These are phyloP conservation scores for honey bee (Apis mellifera) DNA, from an alignment of 1,140 invertebrate species.

Conservation along the genomic window Amel_HAv3.1 CM009937.2:13740501-13741000, in stretches of 20 bases:
- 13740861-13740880: background rate
- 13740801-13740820: too few relatives aligned
- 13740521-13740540: background rate
- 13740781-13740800: background rate
- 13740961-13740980: background rate
- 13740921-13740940: too few relatives aligned
- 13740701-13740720: background rate
- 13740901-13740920: too few relatives aligned
- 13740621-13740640: constrained; percentile 16
- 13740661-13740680: constrained; percentile 28
- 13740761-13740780: background rate
- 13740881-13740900: background rate
- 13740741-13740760: background rate
- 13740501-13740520: background rate
- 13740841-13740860: background rate
- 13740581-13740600: constrained; percentile 2
- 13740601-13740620: constrained; percentile 27
- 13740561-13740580: background rate
- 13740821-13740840: background rate
- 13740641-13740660: background rate
- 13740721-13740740: background rate
- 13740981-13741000: background rate
- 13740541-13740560: constrained; percentile 13
- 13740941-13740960: too few relatives aligned
- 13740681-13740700: constrained; percentile 24